These are phyloP conservation scores for Sitobion miscanthi DNA, from an alignment of 1,140 invertebrate species.

Conservation along the genomic window DNA sequence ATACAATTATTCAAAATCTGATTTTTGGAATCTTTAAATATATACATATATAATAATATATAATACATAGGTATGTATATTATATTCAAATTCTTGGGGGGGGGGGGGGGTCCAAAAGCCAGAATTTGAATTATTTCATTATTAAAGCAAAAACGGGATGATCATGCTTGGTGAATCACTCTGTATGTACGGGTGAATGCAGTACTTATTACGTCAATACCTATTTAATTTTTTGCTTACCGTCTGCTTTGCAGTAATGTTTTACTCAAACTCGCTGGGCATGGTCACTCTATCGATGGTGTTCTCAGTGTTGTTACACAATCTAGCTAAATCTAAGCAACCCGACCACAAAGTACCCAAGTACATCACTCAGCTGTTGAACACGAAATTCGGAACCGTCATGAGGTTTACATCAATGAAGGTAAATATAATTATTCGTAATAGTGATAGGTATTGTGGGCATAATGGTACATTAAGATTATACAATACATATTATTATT, in stretches of 20 bases:
- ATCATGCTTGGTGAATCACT: too few relatives aligned
- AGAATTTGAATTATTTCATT: too few relatives aligned
- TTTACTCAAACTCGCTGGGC: constrained; percentile 68
- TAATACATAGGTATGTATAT: too few relatives aligned
- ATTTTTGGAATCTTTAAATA: too few relatives aligned
- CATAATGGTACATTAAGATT: too few relatives aligned
- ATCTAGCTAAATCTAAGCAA: constrained; percentile 62
- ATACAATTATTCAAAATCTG: too few relatives aligned
- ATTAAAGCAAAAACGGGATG: too few relatives aligned
- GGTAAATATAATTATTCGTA: constrained; percentile 49
- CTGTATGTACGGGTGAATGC: too few relatives aligned
- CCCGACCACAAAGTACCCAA: constrained; percentile 65
- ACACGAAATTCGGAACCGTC: constrained; percentile 65
- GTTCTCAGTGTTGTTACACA: constrained; percentile 70
- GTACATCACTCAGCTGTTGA: constrained; percentile 66
- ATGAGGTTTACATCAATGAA: constrained; percentile 63
- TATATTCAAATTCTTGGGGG: too few relatives aligned
- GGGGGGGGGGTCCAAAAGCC: too few relatives aligned
- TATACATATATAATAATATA: too few relatives aligned
- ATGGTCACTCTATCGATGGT: constrained; percentile 70
- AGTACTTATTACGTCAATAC: neutral
- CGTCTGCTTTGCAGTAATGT: constrained; percentile 62
- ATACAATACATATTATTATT: too few relatives aligned
- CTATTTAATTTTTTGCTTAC: neutral
- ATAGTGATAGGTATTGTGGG: neutral